Percentiles rank a stretch among this genome's conserved stretches.
Conservation (phyloP, 2,888 invertebrate species). For the Eremobia ochroleuca region DNA sequence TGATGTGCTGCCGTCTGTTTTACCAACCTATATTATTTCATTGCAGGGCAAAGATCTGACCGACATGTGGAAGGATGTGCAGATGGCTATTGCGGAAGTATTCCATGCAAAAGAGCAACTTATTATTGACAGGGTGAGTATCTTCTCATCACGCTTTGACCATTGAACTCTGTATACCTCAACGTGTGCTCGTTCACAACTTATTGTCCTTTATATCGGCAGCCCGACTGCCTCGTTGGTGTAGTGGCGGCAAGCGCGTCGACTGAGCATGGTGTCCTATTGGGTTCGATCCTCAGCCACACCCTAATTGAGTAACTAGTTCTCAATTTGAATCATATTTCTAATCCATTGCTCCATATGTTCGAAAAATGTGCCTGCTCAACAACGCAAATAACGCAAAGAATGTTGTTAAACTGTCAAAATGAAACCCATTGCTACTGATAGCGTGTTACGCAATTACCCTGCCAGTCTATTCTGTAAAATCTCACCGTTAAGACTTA, state of each 20-base stretch:
- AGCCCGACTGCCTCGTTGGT: not conserved
- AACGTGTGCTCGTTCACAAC: not conserved
- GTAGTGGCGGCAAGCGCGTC: not conserved
- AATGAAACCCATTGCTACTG: no score
- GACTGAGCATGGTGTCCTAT: not conserved
- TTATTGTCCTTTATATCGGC: not conserved
- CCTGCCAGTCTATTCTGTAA: no score
- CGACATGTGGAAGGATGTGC: constrained; percentile 95
- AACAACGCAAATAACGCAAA: no score
- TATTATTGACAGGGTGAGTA: constrained; percentile 91
- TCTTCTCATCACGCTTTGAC: not conserved
- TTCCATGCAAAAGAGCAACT: constrained; percentile 93
- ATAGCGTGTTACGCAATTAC: no score
- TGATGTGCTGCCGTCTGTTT: no score
- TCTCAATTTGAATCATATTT: no score
- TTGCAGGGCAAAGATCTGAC: constrained; percentile 93
- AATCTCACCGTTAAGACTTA: no score
- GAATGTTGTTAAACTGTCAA: no score
- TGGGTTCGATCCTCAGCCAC: not conserved
- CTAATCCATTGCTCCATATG: no score
- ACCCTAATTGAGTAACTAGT: no score
- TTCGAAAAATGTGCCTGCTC: no score
- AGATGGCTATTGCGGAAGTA: constrained; percentile 94
- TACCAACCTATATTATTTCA: not conserved
- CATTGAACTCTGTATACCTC: not conserved